Percentiles rank a stretch among this genome's conserved stretches.
These are phyloP conservation scores for Mycetomoellerius zeteki DNA, from an alignment of 1,140 invertebrate species.

Conservation along the genomic window DNA sequence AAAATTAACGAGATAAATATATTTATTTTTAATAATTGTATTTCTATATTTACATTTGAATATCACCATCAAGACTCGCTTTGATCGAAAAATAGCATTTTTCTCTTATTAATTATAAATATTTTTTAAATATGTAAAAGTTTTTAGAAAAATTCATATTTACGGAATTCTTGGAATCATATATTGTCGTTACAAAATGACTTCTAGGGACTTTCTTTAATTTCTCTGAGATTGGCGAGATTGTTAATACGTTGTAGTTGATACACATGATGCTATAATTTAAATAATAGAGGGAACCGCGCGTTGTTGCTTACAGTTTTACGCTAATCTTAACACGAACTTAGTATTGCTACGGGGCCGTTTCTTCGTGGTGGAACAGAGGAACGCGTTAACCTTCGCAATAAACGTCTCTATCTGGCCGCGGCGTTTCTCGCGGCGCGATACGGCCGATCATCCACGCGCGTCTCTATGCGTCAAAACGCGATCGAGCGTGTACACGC, in stretches of 20 bases:
- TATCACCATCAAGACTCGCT: no score
- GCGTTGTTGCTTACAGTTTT: constrained; percentile 39
- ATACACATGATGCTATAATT: constrained; percentile 35
- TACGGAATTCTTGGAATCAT: background rate
- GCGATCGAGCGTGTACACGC: constrained; percentile 52
- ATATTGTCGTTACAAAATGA: background rate
- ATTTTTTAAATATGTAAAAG: background rate
- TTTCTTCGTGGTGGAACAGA: constrained; percentile 21
- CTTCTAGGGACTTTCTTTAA: background rate
- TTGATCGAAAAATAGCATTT: no score
- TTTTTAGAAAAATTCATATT: background rate
- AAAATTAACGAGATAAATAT: background rate
- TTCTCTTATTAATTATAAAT: background rate
- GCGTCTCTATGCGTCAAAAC: constrained; percentile 40
- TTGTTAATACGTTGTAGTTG: background rate
- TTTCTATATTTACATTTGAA: no score
- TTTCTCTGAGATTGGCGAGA: background rate
- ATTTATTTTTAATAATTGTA: no score
- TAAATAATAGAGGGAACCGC: constrained; percentile 22
- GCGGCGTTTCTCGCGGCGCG: constrained; percentile 11
- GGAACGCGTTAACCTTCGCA: constrained; percentile 55
- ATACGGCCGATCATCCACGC: constrained; percentile 2
- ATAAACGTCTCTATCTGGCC: constrained; percentile 59
- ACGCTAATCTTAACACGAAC: constrained; percentile 60
- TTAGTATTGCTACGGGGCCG: constrained; percentile 12